Conservation (phyloP, 2,888 invertebrate species). For the Cheilosia grossa region DNA sequence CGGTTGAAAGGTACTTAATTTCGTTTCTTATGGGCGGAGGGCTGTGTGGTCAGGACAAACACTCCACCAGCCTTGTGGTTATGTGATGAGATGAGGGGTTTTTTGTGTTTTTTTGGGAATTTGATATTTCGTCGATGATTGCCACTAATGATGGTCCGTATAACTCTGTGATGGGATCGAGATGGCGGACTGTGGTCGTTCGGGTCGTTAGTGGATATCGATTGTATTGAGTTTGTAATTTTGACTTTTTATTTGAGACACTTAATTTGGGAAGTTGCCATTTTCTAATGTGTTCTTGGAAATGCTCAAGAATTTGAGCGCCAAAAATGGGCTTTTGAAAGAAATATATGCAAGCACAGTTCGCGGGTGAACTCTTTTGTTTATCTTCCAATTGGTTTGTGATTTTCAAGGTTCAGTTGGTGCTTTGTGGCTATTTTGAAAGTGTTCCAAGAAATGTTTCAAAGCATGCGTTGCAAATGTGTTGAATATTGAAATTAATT, state of each 20-base stretch:
- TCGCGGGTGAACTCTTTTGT: conserved; percentile 51
- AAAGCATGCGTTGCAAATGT: accelerated
- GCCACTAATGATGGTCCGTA: conserved; percentile 65
- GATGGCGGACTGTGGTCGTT: conserved; percentile 14
- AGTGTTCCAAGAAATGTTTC: too few species aligned
- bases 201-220: conserved; percentile 22
- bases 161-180: conserved; percentile 2
- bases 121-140: conserved; percentile 45
- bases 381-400: not conserved
- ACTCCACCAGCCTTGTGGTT: conserved; percentile 13
- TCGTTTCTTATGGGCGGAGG: conserved; percentile 22
- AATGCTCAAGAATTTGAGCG: not conserved
- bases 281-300: not conserved
- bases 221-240: conserved; percentile 36
- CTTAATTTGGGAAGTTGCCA: conserved; percentile 2
- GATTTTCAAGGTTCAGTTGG: not conserved
- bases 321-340: not conserved
- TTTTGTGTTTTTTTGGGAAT: conserved; percentile 8
- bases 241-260: conserved; percentile 37
- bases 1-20: conserved; percentile 56
- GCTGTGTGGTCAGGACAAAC: conserved; percentile 42
- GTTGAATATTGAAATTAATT: too few species aligned
- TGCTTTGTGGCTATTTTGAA: not conserved
- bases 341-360: conserved; percentile 3
- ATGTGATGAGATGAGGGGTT: conserved; percentile 2